Evolutionary conservation across 92 coral and sea anemone genomes (phyloP).

Genomic region (Porites cylindrica): DNA sequence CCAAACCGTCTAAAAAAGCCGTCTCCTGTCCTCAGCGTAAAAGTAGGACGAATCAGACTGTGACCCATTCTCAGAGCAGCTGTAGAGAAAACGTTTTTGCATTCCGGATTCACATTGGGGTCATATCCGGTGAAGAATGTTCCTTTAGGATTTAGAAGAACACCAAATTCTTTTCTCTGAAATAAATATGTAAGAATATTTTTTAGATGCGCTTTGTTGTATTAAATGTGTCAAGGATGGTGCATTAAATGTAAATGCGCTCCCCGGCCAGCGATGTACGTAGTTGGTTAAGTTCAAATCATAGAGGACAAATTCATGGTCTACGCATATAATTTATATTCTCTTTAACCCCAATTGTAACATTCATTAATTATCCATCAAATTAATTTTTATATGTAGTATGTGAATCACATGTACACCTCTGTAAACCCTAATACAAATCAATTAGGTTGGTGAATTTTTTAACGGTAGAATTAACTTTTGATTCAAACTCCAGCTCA

Average conservation of each 20-base stretch:
- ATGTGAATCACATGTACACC: too few species aligned
- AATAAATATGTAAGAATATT: background rate
- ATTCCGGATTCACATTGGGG: constrained; percentile 9
- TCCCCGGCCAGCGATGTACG: too few species aligned
- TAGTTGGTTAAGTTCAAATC: too few species aligned
- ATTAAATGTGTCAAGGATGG: background rate
- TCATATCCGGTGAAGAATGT: constrained; percentile 35
- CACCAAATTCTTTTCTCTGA: background rate
- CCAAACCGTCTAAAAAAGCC: background rate
- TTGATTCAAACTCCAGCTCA: too few species aligned
- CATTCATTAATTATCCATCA: too few species aligned
- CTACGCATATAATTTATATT: too few species aligned
- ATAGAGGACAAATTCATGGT: too few species aligned
- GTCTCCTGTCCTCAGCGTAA: background rate
- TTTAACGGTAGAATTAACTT: too few species aligned
- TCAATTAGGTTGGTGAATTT: too few species aligned
- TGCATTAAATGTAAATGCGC: background rate
- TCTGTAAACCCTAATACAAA: too few species aligned
- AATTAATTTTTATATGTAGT: too few species aligned
- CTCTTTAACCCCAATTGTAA: too few species aligned
- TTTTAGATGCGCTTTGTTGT: background rate
- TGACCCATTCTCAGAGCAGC: constrained; percentile 64
- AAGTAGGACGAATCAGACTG: constrained; percentile 30
- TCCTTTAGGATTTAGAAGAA: constrained; percentile 3
- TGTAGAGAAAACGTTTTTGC: constrained; percentile 35